These are phyloP conservation scores for Mythimna pallens DNA, from an alignment of 2,888 invertebrate species.

Conservation along the genomic window DNA sequence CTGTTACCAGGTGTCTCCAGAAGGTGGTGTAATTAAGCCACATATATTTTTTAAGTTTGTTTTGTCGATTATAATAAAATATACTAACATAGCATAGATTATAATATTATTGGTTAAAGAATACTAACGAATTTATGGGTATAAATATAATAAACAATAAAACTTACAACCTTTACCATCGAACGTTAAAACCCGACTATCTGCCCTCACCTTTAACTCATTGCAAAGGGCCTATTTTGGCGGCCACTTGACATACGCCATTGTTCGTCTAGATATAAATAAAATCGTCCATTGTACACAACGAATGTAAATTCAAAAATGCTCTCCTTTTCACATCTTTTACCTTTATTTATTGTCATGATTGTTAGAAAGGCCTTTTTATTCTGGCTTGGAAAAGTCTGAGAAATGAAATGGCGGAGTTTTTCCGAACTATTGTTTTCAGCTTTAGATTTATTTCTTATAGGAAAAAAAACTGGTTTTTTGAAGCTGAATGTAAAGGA, in stretches of 20 bases:
- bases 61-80: too few relatives aligned
- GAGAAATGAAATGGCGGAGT: conserved; percentile 44
- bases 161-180: neutral
- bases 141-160: neutral
- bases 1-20: too few relatives aligned
- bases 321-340: conserved; percentile 59
- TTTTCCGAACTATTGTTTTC: conserved; percentile 51
- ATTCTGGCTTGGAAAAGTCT: conserved; percentile 56
- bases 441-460: conserved; percentile 17
- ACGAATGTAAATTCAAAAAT: conserved; percentile 58
- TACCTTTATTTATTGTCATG: conserved; percentile 59
- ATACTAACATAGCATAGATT: too few relatives aligned
- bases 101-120: too few relatives aligned
- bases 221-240: conserved; percentile 7
- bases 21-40: too few relatives aligned
- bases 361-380: conserved; percentile 55
- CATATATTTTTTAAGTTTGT: too few relatives aligned
- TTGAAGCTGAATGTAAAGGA: neutral
- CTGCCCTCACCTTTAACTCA: conserved; percentile 22
- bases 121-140: too few relatives aligned
- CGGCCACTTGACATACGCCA: conserved; percentile 51
- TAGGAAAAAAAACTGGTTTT: neutral
- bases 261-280: conserved; percentile 52
- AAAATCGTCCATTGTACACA: conserved; percentile 48
- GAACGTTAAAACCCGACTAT: conserved; percentile 20